These are phyloP conservation scores for Liolophura sinensis DNA, from an alignment of 1,140 invertebrate species.

Conservation along the genomic window DNA sequence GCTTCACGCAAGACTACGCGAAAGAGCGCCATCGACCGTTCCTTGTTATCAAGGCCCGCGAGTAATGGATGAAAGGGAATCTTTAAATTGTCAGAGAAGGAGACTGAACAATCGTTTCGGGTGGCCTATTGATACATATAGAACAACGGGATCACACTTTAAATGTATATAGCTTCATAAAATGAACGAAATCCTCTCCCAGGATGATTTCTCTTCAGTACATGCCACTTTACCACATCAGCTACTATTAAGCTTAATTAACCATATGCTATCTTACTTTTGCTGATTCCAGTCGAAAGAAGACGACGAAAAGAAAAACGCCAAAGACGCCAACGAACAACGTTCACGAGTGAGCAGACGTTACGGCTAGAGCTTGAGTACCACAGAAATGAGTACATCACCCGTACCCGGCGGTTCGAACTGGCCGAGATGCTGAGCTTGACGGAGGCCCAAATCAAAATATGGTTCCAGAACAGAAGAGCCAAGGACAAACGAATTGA, in stretches of 20 bases:
- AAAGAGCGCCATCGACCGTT: too few relatives aligned
- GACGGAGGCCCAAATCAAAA: conserved; percentile 73
- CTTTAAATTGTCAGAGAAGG: too few relatives aligned
- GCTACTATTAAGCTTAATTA: neutral
- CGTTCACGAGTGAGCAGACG: conserved; percentile 93
- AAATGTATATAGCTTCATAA: too few relatives aligned
- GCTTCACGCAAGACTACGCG: too few relatives aligned
- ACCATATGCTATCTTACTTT: conserved; percentile 3
- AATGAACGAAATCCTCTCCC: too few relatives aligned
- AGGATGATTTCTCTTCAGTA: too few relatives aligned
- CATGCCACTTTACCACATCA: too few relatives aligned
- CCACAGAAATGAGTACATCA: conserved; percentile 87
- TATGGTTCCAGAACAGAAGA: conserved; percentile 90
- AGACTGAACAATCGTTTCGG: too few relatives aligned
- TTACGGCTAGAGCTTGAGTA: conserved; percentile 88
- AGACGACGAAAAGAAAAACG: conserved; percentile 81
- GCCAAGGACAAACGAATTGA: conserved; percentile 96
- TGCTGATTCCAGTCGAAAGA: conserved; percentile 71
- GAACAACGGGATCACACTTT: too few relatives aligned
- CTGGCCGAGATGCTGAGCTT: conserved; percentile 79
- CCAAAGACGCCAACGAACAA: conserved; percentile 86
- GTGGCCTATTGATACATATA: too few relatives aligned
- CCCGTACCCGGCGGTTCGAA: conserved; percentile 77
- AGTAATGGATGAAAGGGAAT: too few relatives aligned
- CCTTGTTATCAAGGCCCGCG: too few relatives aligned